Percentiles rank a stretch among this genome's conserved stretches.
Conservation (phyloP, 2,888 invertebrate species). For the Thecophora atra region DNA sequence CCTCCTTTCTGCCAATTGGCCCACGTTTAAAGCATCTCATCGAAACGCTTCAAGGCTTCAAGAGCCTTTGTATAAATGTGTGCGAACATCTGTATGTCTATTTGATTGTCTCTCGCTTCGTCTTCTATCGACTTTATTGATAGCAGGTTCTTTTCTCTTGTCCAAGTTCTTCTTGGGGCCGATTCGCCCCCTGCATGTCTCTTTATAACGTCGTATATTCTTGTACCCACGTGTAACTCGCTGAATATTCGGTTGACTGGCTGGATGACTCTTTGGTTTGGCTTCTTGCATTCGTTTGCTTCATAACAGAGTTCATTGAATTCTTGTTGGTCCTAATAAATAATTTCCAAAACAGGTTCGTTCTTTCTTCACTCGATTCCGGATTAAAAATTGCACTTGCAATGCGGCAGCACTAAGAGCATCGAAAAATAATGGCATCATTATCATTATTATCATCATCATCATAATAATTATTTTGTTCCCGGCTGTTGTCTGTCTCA, state of each 20-base stretch:
- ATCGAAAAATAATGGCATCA: constrained; percentile 9
- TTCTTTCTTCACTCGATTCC: constrained; percentile 26
- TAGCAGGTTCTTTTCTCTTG: background rate
- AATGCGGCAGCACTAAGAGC: constrained; percentile 24
- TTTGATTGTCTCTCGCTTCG: background rate
- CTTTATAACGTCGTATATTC: too few species aligned
- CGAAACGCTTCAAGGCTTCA: background rate
- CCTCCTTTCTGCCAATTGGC: too few species aligned
- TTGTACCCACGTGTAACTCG: too few species aligned
- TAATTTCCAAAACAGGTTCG: constrained; percentile 32
- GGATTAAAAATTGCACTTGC: constrained; percentile 27
- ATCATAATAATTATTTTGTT: constrained; percentile 20
- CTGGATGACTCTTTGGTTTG: too few species aligned
- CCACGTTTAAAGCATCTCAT: constrained; percentile 14
- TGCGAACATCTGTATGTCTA: background rate
- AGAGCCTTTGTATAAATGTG: background rate
- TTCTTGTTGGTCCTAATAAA: constrained; percentile 30
- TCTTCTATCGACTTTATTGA: background rate
- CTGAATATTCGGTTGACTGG: too few species aligned
- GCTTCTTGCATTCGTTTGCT: constrained; percentile 15
- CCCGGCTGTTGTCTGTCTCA: background rate
- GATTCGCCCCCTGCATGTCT: too few species aligned
- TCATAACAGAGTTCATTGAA: constrained; percentile 34
- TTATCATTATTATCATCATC: too few species aligned
- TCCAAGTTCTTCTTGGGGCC: background rate